Evolutionary conservation across 2,113 vertebrate species (phyloP), one percentile per base, ranked within the genome.

Genomic region (Crypturellus undulatus): DNA sequence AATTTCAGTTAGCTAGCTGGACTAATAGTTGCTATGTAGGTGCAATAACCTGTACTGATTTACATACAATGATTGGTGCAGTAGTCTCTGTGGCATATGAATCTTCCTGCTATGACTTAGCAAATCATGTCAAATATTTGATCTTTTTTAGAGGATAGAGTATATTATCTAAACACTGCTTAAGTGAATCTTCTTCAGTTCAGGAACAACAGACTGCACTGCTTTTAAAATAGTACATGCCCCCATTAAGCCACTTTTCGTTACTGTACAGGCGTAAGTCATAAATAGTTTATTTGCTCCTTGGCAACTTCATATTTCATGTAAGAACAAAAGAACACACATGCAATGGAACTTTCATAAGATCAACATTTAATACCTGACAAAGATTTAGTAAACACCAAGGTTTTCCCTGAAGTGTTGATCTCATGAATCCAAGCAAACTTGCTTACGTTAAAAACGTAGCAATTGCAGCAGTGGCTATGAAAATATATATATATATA

Each of bases 251-350:
- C 87, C 87, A 93, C 85, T 65, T 43, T 86, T 90, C 1, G 12
- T 95, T 95, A 91, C 87, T 64, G 83, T 83, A 83, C 71, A 86
- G 56, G 54, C 70, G 30, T 70, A 87, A 92, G 51, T 91, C 81
- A 92, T 93, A 83, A 96, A 94, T 94, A 94, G 51, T 96, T 95
- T 80, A 94, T 97, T 91, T 87, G 45, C 67, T 92, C 64, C 71
- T 87, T 80, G 81, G 56, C 64, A 73, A 64, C 38, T 93, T 95
- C 56, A 21, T 83, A 88, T 90, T 87, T 94, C 56, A n/a, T 90
- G 68, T 73, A 51, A 91, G 81, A 79, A 84, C 0, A 6, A 34
- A 84, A 77, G 54, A 94, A 75, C 64, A 86, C 51, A 6, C 28
- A 69, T 65, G 45, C 70, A 89, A 42, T 56, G 81, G 40, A 64